These are phyloP conservation scores for Cheilosia scutellata DNA, from an alignment of 2,888 invertebrate species.

Conservation along the genomic window DNA sequence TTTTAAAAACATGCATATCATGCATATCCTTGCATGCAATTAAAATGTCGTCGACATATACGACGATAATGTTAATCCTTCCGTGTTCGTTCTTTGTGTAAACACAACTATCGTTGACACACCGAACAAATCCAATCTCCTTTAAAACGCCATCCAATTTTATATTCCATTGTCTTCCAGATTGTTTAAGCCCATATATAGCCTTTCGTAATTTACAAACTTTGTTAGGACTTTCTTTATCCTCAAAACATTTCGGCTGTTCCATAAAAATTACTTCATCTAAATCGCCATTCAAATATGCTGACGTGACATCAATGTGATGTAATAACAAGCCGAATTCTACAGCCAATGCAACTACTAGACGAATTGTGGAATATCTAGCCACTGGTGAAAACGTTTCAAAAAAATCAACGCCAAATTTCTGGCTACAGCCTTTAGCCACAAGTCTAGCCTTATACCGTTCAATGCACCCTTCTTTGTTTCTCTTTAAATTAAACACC, in stretches of 20 bases:
- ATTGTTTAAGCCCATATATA: constrained; percentile 32
- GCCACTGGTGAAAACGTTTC: constrained; percentile 46
- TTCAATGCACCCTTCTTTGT: constrained; percentile 8
- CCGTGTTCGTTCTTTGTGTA: background rate
- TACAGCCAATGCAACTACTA: constrained; percentile 36
- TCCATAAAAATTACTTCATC: constrained; percentile 16
- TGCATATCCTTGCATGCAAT: background rate
- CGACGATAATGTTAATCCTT: background rate
- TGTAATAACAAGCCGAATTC: constrained; percentile 26
- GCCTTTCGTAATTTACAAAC: constrained; percentile 26
- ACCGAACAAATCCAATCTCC: background rate
- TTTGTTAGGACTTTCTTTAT: constrained; percentile 11
- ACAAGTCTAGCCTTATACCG: constrained; percentile 28
- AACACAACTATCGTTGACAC: background rate
- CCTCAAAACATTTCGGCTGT: background rate
- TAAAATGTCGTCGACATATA: constrained; percentile 21
- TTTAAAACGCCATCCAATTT: background rate
- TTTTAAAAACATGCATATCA: constrained; percentile 6
- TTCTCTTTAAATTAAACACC: constrained; percentile 38
- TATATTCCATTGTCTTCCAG: constrained; percentile 14
- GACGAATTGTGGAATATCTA: constrained; percentile 24
- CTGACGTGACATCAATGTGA: constrained; percentile 11
- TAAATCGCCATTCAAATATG: constrained; percentile 30
- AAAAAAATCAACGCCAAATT: constrained; percentile 28
- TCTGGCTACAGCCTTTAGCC: constrained; percentile 26